A percentile compares a stretch with the other conserved stretches of the same genome.
Evolutionary conservation across 1,140 invertebrate genomes (phyloP).

Genomic region (Penaeus indicus): DNA sequence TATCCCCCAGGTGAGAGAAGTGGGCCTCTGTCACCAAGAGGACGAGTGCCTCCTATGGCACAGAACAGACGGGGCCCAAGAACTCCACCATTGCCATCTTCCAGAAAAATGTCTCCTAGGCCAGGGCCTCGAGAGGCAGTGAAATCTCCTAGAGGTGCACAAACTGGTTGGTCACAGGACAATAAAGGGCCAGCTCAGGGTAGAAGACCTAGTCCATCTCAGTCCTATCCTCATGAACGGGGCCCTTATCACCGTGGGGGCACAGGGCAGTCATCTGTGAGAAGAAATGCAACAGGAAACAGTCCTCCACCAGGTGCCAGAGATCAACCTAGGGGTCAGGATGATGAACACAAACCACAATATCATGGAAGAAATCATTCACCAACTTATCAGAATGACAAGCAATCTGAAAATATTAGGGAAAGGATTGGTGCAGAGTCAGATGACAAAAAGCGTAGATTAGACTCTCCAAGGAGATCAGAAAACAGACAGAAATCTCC

Average conservation of each 20-base stretch:
- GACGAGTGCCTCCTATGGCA: constrained; percentile 20
- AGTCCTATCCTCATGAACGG: constrained; percentile 19
- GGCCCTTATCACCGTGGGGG: not conserved
- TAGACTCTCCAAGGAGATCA: constrained; percentile 38
- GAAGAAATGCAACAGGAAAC: not conserved
- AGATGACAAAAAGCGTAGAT: not conserved
- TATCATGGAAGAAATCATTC: constrained; percentile 30
- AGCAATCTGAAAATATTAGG: constrained; percentile 36
- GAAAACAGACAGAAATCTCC: constrained; percentile 51
- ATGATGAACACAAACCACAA: constrained; percentile 31
- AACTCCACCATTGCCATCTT: constrained; percentile 47
- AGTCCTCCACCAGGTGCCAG: not conserved
- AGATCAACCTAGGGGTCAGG: constrained; percentile 21
- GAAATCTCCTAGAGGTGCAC: constrained; percentile 37
- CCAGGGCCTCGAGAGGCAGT: constrained; percentile 31
- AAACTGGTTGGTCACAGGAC: constrained; percentile 13
- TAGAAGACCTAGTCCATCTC: constrained; percentile 16
- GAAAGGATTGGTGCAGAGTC: constrained; percentile 22
- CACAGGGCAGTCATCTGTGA: not conserved
- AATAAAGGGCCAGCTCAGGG: constrained; percentile 25
- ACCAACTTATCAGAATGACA: constrained; percentile 31
- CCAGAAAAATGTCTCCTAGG: constrained; percentile 33
- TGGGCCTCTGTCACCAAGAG: constrained; percentile 45
- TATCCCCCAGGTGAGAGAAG: constrained; percentile 41
- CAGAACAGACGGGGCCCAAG: constrained; percentile 44